Base-by-base conservation (phyloP, 2,888 invertebrate species). In the Chymomyza caudatula region DNA sequence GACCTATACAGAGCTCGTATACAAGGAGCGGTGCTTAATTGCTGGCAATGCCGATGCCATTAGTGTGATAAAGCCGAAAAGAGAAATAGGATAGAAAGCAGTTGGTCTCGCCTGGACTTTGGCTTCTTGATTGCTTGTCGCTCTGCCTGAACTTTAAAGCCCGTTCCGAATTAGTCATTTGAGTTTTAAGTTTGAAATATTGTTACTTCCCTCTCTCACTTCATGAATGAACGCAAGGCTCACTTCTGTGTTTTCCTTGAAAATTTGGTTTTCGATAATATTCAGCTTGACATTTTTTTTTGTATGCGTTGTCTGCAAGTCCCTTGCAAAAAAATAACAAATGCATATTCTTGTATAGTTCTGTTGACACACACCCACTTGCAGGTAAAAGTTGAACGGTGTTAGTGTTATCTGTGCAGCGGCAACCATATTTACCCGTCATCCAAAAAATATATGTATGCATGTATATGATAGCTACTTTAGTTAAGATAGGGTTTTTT, bases 341-440 rank as follows among this genome's bases (percentile, higher is more conserved):
- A 85, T 85, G 85, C 79, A 79, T 74, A 82, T n/a, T n/a, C n/a
- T n/a, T 68, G 67, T 78, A 67, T 69, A 54, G 76, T 61, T 78
- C 52, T 70, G 61, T 65, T 15, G 59, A 25, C 67, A 58, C 63
- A 44, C 64, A 52, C 59, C 6, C 8, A 2, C 15, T 42, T 15
- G 13, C 42, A 37, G 8, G 3, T 13, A 43, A 69, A 81, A 76
- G 82, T 81, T 79, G 73, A 67, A 68, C 77, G 69, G 77, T 58
- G 79, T 78, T 82, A 71, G 69, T 70, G 72, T 76, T 79, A 79
- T 79, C 79, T 79, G 15, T 74, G 79, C 79, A 72, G 70, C 79
- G 79, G 76, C 79, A 79, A 85, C 83, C 85, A 79, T 79, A 85
- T 85, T 79, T 79, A 85, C 79, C 85, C 78, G 79, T 70, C 77